Percentiles rank a stretch among this genome's conserved stretches.
phyloP scores from a whole-genome alignment of 1,140 invertebrate genomes.

The Rhyacophila brunnea region DNA sequence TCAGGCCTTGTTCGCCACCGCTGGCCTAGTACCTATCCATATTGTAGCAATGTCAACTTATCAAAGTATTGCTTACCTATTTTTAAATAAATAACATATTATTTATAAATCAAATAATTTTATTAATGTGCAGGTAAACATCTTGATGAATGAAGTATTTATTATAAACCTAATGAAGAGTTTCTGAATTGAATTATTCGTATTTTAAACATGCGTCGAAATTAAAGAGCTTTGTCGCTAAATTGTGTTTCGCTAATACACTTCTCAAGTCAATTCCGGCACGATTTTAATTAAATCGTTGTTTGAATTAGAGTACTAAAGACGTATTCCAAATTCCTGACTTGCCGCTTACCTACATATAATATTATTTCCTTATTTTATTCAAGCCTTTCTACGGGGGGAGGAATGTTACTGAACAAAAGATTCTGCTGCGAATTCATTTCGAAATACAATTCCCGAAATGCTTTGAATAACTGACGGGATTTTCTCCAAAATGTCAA shows the following conservation, averaged over 20 bases:
- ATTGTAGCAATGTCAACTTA: too few relatives aligned
- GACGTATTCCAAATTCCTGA: conserved; percentile 23
- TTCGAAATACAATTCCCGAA: conserved; percentile 10
- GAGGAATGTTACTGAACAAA: conserved; percentile 2
- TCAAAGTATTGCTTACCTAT: too few relatives aligned
- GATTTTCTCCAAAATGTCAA: background rate
- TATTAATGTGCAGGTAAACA: too few relatives aligned
- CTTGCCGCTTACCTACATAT: background rate
- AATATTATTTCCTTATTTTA: conserved; percentile 6
- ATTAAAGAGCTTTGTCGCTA: too few relatives aligned
- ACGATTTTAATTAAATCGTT: conserved; percentile 34
- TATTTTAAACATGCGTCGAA: too few relatives aligned
- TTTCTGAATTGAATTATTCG: too few relatives aligned
- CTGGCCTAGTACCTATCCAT: too few relatives aligned
- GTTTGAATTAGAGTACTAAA: conserved; percentile 32
- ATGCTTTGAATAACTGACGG: conserved; percentile 6
- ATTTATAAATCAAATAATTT: too few relatives aligned
- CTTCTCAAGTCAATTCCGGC: conserved; percentile 10
- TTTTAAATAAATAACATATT: too few relatives aligned
- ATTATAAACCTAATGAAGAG: too few relatives aligned
- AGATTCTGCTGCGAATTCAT: conserved; percentile 4
- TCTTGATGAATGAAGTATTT: too few relatives aligned
- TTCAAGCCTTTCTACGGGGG: conserved; percentile 4
- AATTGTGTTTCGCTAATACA: conserved; percentile 22
- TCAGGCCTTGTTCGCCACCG: too few relatives aligned